Percentiles rank a stretch among this genome's conserved stretches.
These are phyloP conservation scores for Orestias chungarensis DNA, from an alignment of 2,797 vertebrate genomes.

Conservation along the genomic window DNA sequence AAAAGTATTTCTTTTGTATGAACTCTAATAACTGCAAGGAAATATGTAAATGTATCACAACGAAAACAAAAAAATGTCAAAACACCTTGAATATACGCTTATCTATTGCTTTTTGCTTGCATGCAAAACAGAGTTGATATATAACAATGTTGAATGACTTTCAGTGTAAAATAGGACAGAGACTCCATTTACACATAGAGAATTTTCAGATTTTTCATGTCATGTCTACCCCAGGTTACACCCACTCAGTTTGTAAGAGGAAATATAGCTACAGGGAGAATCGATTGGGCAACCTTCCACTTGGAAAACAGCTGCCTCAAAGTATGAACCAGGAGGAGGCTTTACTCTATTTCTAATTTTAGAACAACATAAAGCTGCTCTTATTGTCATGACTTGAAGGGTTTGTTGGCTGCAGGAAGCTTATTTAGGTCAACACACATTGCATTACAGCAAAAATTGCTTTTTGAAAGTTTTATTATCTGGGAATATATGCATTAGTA, in stretches of 20 bases:
- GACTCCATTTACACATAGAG: neutral
- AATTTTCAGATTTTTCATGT: conserved; percentile 3
- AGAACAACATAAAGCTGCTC: neutral
- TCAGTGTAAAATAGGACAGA: neutral
- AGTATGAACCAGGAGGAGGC: neutral
- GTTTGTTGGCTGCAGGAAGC: conserved; percentile 1
- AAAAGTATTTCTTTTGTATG: neutral
- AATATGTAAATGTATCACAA: neutral
- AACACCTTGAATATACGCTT: neutral
- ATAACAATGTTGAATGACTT: neutral
- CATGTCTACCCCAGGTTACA: conserved; percentile 2
- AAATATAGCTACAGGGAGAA: conserved; percentile 1
- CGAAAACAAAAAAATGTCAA: neutral
- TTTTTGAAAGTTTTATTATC: neutral
- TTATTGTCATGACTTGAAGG: neutral
- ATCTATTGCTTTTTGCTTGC: neutral
- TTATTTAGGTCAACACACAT: neutral
- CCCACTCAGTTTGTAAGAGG: conserved; percentile 2
- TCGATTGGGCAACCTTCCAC: neutral
- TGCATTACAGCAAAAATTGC: neutral
- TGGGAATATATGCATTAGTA: neutral
- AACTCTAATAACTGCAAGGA: neutral
- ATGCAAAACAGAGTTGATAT: neutral
- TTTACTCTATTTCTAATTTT: neutral
- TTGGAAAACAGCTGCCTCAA: conserved; percentile 2